phyloP scores from a whole-genome alignment of 2,888 invertebrate genomes.

The Rhimphoctona megacephalus region DNA sequence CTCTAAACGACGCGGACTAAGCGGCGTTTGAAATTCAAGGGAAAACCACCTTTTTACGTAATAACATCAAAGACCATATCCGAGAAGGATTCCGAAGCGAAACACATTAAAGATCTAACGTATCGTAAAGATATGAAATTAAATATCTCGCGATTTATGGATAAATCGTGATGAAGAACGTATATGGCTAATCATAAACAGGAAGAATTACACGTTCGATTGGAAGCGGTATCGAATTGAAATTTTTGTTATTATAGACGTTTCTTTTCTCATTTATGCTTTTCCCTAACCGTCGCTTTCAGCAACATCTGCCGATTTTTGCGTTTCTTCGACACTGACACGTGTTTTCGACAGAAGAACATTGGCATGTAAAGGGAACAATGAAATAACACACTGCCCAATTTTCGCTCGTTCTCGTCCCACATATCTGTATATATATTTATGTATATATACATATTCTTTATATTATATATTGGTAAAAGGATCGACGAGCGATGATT shows the following conservation, averaged over 20 bases:
- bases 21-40: constrained; percentile 6
- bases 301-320: constrained; percentile 62
- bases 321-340: constrained; percentile 43
- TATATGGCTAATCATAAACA: background rate
- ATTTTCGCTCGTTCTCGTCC: constrained; percentile 61
- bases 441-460: background rate
- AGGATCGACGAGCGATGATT: constrained; percentile 79
- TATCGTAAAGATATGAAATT: constrained; percentile 32
- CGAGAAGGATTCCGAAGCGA: constrained; percentile 2
- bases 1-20: background rate
- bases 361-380: constrained; percentile 50
- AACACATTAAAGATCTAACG: constrained; percentile 16
- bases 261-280: constrained; percentile 29
- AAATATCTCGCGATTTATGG: constrained; percentile 51
- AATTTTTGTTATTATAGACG: constrained; percentile 58
- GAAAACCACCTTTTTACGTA: constrained; percentile 11
- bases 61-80: background rate
- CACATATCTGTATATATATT: background rate
- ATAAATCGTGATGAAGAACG: constrained; percentile 27
- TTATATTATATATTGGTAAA: constrained; percentile 71
- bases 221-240: constrained; percentile 39
- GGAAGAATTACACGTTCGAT: constrained; percentile 30
- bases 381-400: constrained; percentile 65
- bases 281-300: constrained; percentile 13
- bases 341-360: constrained; percentile 58